Evolutionary conservation across 2,888 invertebrate genomes (phyloP), one percentile per base, ranked within the genome.

Genomic region (Bimastos eiseni): DNA sequence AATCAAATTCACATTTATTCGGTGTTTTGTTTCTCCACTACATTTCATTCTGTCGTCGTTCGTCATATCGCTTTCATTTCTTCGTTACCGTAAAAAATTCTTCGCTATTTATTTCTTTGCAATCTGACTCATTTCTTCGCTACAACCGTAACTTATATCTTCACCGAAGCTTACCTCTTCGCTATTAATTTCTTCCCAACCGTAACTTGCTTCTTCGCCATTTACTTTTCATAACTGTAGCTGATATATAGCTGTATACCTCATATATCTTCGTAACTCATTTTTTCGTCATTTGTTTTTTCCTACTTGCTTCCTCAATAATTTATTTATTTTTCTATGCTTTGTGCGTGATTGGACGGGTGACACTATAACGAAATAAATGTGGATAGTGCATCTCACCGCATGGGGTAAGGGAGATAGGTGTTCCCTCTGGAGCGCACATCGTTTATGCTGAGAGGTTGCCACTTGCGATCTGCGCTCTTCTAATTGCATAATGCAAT

Each of bases 391-490:
- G 70, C 30, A 70, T 30, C 70, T n/a, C 70, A 70, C n/a, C n/a
- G 70, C 11, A n/a, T 30, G 70, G 70, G 70, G 30, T 17, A n/a
- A n/a, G 17, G 70, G 70, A n/a, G 70, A 70, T 30, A 6, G n/a
- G n/a, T 2, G 70, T 30, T 70, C 70, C 70, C 70, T n/a, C 30
- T 13, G 11, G 70, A 70, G 70, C 30, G 13, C 24, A 6, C 49
- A 70, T 30, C 70, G 41, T n/a, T 55, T 8, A 30, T n/a, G 8
- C n/a, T 8, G 6, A 49, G 24, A 24, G 70, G 70, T n/a, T 70
- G 70, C n/a, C 70, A 70, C 70, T 70, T 70, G 70, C n/a, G 70
- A 70, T 70, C 70, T 70, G n/a, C 70, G 70, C 70, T 70, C 30
- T n/a, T 30, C 70, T 49, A n/a, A 70, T 70, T 70, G 70, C 70